Percentiles rank a stretch among this genome's conserved stretches.
Conservation (phyloP, 2,797 vertebrate species). For the Pangasius larnaudii region DNA sequence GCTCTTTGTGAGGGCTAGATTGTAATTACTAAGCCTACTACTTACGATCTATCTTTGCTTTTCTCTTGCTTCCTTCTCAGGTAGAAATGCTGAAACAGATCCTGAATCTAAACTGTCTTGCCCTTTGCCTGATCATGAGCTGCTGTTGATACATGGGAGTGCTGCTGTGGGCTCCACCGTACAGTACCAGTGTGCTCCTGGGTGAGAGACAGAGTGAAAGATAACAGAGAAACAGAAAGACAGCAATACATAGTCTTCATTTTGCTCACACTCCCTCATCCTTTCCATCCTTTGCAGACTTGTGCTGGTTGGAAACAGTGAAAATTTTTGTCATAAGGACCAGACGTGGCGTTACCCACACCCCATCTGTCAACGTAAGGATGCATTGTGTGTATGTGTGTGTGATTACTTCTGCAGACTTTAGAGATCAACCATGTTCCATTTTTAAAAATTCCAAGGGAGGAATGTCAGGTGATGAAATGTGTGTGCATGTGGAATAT, state of each 20-base stretch:
- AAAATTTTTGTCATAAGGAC: constrained; percentile 80
- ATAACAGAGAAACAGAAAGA: not conserved
- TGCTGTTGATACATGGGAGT: constrained; percentile 70
- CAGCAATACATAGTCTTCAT: not conserved
- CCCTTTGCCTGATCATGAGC: constrained; percentile 70
- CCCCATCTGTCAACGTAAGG: constrained; percentile 81
- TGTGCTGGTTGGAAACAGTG: constrained; percentile 74
- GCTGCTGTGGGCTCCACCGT: constrained; percentile 68
- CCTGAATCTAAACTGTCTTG: constrained; percentile 57
- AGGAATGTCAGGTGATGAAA: not conserved
- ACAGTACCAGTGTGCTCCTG: constrained; percentile 76
- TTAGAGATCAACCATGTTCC: not conserved
- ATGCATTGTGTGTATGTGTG: constrained; percentile 52
- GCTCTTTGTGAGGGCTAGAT: not conserved
- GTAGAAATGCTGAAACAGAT: constrained; percentile 40
- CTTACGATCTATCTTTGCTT: not conserved
- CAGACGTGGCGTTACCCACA: constrained; percentile 80
- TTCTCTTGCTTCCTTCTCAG: constrained; percentile 42
- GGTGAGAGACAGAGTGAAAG: constrained; percentile 67
- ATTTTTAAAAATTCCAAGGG: not conserved
- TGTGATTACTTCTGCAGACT: constrained; percentile 3
- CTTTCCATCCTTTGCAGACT: constrained; percentile 65
- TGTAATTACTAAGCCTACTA: not conserved
- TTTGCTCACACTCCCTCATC: constrained; percentile 49
- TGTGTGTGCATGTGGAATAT: not conserved